Percentiles rank a stretch among this genome's conserved stretches.
Evolutionary conservation across 2,113 vertebrate species (phyloP).

Genomic region (Poicephalus meyeri): DNA sequence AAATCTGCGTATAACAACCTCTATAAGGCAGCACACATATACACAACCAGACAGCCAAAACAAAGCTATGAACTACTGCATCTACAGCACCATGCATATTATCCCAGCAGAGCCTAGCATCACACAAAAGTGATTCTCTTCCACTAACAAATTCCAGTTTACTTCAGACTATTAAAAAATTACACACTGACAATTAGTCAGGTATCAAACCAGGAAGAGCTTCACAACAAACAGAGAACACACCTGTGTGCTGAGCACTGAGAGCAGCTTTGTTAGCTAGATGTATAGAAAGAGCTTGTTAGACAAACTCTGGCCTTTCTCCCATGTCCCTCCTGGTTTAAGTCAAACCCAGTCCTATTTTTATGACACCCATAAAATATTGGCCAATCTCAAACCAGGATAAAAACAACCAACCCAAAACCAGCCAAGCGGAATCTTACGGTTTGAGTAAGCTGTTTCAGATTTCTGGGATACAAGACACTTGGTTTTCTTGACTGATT

Average conservation of each 20-base stretch:
- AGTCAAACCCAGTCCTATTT: background rate
- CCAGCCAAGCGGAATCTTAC: background rate
- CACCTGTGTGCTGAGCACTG: background rate
- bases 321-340: background rate
- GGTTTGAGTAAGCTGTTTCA: background rate
- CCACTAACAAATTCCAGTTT: background rate
- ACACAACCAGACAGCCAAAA: background rate
- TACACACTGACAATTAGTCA: background rate
- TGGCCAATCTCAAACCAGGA: background rate
- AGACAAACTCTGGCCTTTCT: background rate
- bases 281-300: background rate
- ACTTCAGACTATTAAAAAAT: background rate
- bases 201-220: background rate
- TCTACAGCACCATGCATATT: accelerated
- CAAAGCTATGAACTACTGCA: background rate
- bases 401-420: background rate
- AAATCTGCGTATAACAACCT: background rate
- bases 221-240: background rate
- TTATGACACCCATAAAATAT: background rate
- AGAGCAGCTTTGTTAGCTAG: background rate
- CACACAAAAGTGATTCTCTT: background rate
- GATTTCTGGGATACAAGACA: background rate
- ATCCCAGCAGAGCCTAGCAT: background rate
- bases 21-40: background rate
- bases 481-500: background rate